Conservation (phyloP, 2,888 invertebrate species). For the Folsomia candida region DNA sequence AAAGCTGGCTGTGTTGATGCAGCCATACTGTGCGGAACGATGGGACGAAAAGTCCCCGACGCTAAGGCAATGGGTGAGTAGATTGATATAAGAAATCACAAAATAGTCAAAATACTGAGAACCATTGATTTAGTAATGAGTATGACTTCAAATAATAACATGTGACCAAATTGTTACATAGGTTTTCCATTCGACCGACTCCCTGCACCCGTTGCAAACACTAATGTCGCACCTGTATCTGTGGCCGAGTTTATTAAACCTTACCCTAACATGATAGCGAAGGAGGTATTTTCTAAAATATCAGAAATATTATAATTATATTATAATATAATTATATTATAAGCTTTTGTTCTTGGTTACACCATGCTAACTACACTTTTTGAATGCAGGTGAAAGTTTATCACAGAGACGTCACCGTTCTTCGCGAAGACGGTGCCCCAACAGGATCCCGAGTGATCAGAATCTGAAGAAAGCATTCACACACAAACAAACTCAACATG, state of each 20-base stretch:
- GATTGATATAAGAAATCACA: too few relatives aligned
- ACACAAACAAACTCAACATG: neutral
- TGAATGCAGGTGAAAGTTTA: constrained; percentile 13
- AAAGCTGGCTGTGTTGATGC: constrained; percentile 65
- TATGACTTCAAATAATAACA: too few relatives aligned
- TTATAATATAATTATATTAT: too few relatives aligned
- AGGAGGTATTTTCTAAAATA: constrained; percentile 10
- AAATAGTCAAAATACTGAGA: too few relatives aligned
- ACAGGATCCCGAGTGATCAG: neutral
- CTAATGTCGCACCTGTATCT: neutral
- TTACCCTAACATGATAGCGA: constrained; percentile 18
- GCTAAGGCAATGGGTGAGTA: constrained; percentile 69
- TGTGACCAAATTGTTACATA: neutral
- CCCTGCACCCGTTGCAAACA: neutral
- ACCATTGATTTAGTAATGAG: too few relatives aligned
- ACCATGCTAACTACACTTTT: neutral
- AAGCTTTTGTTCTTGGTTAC: too few relatives aligned
- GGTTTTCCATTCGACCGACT: constrained; percentile 31
- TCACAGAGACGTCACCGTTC: constrained; percentile 23
- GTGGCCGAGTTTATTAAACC: constrained; percentile 17
- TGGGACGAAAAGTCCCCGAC: constrained; percentile 75
- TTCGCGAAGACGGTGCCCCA: constrained; percentile 23
- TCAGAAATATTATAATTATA: too few relatives aligned
- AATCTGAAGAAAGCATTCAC: neutral
- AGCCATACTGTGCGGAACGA: constrained; percentile 73